Evolutionary conservation across 53 echinoderm and acorn worm genomes (phyloP).

Genomic region (Temnopleurus reevesii): DNA sequence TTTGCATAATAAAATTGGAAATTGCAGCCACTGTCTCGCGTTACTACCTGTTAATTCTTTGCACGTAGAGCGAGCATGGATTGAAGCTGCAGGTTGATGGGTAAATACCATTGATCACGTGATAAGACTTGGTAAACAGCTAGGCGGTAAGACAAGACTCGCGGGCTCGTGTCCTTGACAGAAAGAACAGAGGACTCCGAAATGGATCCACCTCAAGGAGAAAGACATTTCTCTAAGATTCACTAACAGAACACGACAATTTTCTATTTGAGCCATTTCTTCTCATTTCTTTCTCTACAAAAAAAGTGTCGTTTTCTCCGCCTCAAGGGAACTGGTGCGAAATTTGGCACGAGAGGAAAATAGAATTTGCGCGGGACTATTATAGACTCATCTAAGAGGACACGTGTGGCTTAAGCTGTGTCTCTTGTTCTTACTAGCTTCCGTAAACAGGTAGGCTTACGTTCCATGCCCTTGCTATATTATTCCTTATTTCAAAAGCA

Average conservation of each 20-base stretch:
- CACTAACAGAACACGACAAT: background rate
- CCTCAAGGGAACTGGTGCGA: background rate
- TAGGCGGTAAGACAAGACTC: background rate
- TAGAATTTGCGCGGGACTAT: too few species aligned
- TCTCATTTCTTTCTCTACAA: background rate
- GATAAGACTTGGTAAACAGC: background rate
- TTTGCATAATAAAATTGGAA: conserved; percentile 36
- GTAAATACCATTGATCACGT: conserved; percentile 38
- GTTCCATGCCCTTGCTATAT: too few species aligned
- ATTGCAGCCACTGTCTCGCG: conserved; percentile 1
- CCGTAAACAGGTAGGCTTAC: too few species aligned
- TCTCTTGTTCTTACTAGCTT: too few species aligned
- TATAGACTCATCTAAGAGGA: too few species aligned
- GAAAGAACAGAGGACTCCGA: background rate
- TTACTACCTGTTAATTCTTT: background rate
- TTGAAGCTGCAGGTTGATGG: background rate
- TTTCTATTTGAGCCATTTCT: background rate
- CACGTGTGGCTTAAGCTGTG: background rate
- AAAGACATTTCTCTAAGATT: background rate
- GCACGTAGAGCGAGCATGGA: background rate
- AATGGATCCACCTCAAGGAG: background rate
- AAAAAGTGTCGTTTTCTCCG: background rate
- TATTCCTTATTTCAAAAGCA: too few species aligned
- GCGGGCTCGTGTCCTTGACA: background rate
- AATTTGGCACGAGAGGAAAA: background rate